These are phyloP conservation scores for Cygnus atratus DNA, from an alignment of 2,113 vertebrate species.

Conservation along the genomic window DNA sequence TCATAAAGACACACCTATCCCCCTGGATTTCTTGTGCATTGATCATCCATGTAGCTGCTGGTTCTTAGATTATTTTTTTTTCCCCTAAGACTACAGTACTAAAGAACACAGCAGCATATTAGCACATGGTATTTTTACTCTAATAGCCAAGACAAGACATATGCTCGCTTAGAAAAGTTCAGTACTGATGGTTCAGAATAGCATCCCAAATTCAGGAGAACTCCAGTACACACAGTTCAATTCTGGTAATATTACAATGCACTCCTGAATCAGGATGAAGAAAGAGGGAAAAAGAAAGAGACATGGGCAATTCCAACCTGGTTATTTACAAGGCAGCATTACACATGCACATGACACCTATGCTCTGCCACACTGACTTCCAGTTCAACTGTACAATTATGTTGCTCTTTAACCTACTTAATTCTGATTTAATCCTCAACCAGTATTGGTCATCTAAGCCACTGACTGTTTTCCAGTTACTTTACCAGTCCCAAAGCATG, in stretches of 20 bases:
- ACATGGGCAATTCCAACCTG: accelerated
- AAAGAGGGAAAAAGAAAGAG: background rate
- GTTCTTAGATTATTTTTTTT: background rate
- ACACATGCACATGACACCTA: background rate
- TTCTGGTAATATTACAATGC: background rate
- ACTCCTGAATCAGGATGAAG: background rate
- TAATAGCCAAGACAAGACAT: background rate
- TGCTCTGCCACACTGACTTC: background rate
- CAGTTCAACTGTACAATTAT: conserved; percentile 9
- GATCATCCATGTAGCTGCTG: background rate
- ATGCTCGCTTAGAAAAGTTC: background rate
- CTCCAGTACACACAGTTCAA: background rate
- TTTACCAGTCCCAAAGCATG: background rate
- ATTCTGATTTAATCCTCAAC: background rate
- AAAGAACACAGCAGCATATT: background rate
- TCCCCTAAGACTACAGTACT: background rate
- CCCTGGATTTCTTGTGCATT: background rate
- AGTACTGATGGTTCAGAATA: background rate
- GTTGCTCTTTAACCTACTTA: background rate
- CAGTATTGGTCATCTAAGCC: background rate
- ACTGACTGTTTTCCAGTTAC: background rate
- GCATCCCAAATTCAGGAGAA: background rate
- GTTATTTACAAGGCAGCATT: background rate
- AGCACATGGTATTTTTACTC: background rate
- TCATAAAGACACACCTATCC: background rate